phyloP scores from a whole-genome alignment of 2,797 vertebrate species.

The Hemitrygon akajei region DNA sequence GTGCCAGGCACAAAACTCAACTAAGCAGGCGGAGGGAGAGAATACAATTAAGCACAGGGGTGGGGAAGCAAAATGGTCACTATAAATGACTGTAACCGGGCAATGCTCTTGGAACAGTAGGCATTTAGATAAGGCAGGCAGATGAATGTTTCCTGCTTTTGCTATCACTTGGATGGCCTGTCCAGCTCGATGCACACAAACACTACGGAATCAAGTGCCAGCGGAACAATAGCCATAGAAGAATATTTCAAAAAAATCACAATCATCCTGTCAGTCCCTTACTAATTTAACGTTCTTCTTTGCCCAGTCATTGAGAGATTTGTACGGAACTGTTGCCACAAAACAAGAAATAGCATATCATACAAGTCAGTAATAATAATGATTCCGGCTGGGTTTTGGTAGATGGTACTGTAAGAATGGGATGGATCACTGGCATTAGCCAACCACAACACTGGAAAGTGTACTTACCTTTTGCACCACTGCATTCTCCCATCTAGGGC shows the following conservation, averaged over 20 bases:
- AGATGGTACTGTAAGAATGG: not conserved
- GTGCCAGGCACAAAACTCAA: not conserved
- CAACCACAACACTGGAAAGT: not conserved
- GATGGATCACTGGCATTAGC: not conserved
- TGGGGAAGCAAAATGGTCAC: not conserved
- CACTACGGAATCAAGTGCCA: no score
- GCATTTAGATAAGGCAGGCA: not conserved
- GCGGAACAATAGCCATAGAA: not conserved
- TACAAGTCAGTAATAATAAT: no score
- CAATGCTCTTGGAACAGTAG: not conserved
- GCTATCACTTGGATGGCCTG: not conserved
- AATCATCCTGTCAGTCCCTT: not conserved
- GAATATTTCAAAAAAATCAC: not conserved
- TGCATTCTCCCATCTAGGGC: not conserved
- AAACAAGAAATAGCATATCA: no score
- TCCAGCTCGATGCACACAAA: no score
- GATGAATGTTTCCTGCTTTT: not conserved
- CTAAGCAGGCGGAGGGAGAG: not conserved
- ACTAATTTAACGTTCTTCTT: not conserved
- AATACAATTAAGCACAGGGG: not conserved
- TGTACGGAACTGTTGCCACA: not conserved
- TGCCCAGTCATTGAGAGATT: not conserved
- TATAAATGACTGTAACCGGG: not conserved
- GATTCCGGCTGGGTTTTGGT: not conserved
- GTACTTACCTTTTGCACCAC: not conserved